These are phyloP conservation scores for Rhagophthalmus giganteus DNA, from an alignment of 2,888 invertebrate species.

Conservation along the genomic window DNA sequence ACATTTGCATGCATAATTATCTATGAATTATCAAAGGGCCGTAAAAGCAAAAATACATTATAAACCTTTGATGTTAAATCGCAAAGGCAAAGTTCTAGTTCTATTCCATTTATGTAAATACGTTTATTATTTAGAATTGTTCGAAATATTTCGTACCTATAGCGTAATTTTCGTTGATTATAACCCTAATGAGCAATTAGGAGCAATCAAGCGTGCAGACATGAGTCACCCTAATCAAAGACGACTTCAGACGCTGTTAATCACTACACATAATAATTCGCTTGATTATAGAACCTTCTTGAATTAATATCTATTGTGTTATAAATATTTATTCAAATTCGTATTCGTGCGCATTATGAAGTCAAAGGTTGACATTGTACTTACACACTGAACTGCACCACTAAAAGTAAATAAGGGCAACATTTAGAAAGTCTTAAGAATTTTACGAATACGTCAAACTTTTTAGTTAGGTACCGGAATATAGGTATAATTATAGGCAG, in stretches of 20 bases:
- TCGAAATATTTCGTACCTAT: conserved; percentile 16
- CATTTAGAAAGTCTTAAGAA: conserved; percentile 6
- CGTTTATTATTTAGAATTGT: background rate
- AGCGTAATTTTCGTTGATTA: conserved; percentile 29
- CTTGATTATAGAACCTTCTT: conserved; percentile 48
- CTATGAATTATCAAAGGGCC: conserved; percentile 21
- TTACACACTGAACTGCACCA: conserved; percentile 1
- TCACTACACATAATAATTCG: conserved; percentile 47
- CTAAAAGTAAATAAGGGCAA: conserved; percentile 16
- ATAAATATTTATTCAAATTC: conserved; percentile 36
- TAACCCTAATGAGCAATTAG: conserved; percentile 45
- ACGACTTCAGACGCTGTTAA: conserved; percentile 43
- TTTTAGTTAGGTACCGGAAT: too few species aligned
- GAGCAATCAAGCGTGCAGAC: conserved; percentile 45
- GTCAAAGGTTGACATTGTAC: conserved; percentile 13
- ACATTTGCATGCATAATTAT: conserved; percentile 26
- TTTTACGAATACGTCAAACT: conserved; percentile 7
- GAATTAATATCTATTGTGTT: conserved; percentile 50
- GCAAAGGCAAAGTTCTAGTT: conserved; percentile 4
- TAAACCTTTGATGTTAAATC: conserved; percentile 16
- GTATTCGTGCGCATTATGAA: conserved; percentile 8
- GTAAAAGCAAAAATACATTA: conserved; percentile 11
- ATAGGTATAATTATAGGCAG: too few species aligned
- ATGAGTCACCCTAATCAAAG: conserved; percentile 44
- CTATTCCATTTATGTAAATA: background rate